Conservation (phyloP, 2,888 invertebrate genomes). For the Eupithecia subfuscata region DNA sequence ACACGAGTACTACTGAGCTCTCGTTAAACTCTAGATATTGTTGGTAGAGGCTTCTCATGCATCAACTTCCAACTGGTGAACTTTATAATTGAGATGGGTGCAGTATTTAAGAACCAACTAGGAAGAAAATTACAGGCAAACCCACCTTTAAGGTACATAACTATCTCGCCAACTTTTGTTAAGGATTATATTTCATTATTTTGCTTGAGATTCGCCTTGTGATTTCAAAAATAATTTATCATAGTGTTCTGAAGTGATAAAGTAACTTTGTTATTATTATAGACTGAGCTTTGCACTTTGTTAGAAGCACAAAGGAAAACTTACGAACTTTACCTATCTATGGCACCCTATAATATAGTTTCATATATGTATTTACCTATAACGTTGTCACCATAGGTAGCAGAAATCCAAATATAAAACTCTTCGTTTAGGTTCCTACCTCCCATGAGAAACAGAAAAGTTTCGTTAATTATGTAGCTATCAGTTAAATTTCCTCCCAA, state of each 20-base stretch:
- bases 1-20: slow-evolving; percentile 21
- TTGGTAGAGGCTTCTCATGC: slow-evolving; percentile 12
- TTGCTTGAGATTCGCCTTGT: not conserved
- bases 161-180: not conserved
- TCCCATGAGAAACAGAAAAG: slow-evolving; percentile 3
- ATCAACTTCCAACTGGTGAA: slow-evolving; percentile 17
- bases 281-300: not conserved
- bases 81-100: not conserved
- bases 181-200: not conserved
- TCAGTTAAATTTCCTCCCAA: slow-evolving; percentile 30
- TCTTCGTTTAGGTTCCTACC: too few relatives aligned
- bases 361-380: not conserved
- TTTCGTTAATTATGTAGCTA: slow-evolving; percentile 13
- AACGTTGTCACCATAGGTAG: not conserved
- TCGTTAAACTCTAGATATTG: slow-evolving; percentile 13
- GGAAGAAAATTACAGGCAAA: not conserved
- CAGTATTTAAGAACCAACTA: not conserved
- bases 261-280: not conserved
- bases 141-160: not conserved
- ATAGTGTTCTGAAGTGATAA: not conserved
- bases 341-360: not conserved
- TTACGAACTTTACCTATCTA: not conserved
- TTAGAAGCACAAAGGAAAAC: not conserved
- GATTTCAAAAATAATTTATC: slow-evolving; percentile 1
- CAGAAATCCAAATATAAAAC: not conserved